Evolutionary conservation across 2,797 vertebrate genomes (phyloP), one percentile per base, ranked within the genome.

Genomic region (Chloroceryle inda): DNA sequence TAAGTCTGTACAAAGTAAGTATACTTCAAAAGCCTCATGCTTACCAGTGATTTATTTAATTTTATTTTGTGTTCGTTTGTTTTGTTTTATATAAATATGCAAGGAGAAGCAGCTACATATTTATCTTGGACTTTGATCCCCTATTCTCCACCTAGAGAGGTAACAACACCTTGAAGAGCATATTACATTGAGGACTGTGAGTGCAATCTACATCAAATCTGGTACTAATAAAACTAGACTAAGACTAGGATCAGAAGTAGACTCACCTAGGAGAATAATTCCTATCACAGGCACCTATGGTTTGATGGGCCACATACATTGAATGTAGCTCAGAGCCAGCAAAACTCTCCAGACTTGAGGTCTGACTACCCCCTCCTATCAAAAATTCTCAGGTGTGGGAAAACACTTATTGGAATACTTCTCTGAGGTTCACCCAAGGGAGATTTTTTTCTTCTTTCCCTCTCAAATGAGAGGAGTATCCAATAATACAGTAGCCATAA

Each of bases 281-380:
- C 88, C 93, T 92, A 86, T 90, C 71, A 71, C 56, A 81, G 76
- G 17, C 85, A 96, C 94, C 85, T 67, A 82, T 5, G 61, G 92
- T 96, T 94, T 96, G 89, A 93, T 82, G 80, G 95, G 85, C 94
- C 89, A 97, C 95, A 94, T 94, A 35, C 89, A 77, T 47, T 40
- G 91, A 77, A 67, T 2, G 5, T n/a, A 78, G 52, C 73, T 85
- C 63, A 87, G 69, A 88, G 73, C 31, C 73, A 91, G 49, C 21
- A 67, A 78, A 91, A 19, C 11, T 75, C 58, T 92, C 44, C n/a
- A 84, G 66, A 26, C 11, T 47, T 75, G 14, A 63, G 66, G 55
- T 66, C 21, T 90, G 33, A 86, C 52, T 76, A 19, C n/a, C 2
- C 5, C 15, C 27, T 81, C 42, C 66, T 55, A 90, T 45, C 3